phyloP scores from a whole-genome alignment of 2,113 vertebrate genomes.

The Hystrix cristata region DNA sequence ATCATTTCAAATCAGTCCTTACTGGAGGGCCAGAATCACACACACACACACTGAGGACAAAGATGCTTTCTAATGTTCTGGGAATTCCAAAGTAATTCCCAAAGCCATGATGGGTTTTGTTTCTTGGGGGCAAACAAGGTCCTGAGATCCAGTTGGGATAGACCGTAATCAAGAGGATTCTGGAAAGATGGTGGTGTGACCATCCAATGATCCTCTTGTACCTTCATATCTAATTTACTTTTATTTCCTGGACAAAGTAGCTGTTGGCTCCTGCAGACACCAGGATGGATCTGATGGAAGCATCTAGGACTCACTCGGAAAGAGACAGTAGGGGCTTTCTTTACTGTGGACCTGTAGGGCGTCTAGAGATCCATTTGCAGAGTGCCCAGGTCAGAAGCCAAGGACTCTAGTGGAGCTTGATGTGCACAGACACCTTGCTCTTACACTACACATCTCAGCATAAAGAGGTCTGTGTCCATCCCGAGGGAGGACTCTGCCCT shows the following conservation, averaged over 20 bases:
- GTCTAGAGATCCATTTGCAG: neutral
- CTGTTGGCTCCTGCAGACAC: neutral
- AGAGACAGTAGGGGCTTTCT: neutral
- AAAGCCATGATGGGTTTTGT: neutral
- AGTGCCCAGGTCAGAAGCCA: neutral
- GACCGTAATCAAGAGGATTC: neutral
- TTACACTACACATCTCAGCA: neutral
- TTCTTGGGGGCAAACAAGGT: neutral
- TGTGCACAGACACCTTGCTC: neutral
- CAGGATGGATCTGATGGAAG: neutral
- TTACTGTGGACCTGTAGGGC: neutral
- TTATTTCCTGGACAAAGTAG: slow-evolving; percentile 1
- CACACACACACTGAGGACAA: neutral
- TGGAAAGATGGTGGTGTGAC: neutral
- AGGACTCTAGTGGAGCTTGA: neutral
- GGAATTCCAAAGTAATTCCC: neutral
- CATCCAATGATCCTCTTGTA: neutral
- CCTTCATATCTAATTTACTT: neutral
- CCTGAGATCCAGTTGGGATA: neutral
- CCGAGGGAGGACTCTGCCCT: neutral
- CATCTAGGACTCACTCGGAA: neutral
- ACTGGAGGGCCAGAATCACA: neutral
- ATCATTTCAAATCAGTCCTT: neutral
- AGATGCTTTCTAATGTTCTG: neutral
- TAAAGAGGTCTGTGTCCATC: neutral